Conservation (phyloP, 2,888 invertebrate genomes). For the Margaritifera margaritifera region DNA sequence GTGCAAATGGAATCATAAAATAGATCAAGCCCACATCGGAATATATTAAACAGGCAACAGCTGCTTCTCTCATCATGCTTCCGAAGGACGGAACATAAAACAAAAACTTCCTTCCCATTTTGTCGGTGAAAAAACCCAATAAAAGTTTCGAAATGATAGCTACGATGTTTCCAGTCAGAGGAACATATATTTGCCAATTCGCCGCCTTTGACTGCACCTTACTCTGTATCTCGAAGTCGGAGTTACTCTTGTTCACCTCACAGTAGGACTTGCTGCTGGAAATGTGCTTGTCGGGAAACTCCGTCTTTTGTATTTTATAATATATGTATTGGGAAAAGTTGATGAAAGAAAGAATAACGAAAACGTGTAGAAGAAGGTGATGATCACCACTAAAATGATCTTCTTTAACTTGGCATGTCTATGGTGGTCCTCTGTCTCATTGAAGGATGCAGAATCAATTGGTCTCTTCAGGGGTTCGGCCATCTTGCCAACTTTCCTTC, state of each 20-base stretch:
- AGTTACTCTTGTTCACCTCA: slow-evolving; percentile 2
- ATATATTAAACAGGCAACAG: slow-evolving; percentile 30
- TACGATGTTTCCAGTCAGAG: slow-evolving; percentile 5
- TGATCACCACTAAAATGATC: slow-evolving; percentile 10
- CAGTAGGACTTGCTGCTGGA: slow-evolving; percentile 5
- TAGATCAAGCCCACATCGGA: slow-evolving; percentile 27
- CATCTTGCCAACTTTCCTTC: no score
- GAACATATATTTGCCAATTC: slow-evolving; percentile 7
- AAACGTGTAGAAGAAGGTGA: slow-evolving; percentile 8
- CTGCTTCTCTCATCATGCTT: slow-evolving; percentile 1
- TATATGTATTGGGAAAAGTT: no score
- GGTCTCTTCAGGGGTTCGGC: no score
- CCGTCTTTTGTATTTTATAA: slow-evolving; percentile 3
- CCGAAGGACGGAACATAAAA: slow-evolving; percentile 12
- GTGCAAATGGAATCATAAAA: slow-evolving; percentile 26
- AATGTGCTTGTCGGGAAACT: slow-evolving; percentile 1
- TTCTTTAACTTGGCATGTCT: background rate
- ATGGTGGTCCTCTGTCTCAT: no score
- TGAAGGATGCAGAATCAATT: no score
- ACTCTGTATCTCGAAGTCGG: slow-evolving; percentile 6
- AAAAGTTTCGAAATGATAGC: slow-evolving; percentile 12
- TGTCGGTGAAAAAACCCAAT: slow-evolving; percentile 12
- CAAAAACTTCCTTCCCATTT: slow-evolving; percentile 17
- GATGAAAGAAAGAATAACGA: background rate
- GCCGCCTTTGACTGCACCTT: slow-evolving; percentile 8